Evolutionary conservation across 2,888 invertebrate species (phyloP).

Genomic region (Acrobasis consociella): DNA sequence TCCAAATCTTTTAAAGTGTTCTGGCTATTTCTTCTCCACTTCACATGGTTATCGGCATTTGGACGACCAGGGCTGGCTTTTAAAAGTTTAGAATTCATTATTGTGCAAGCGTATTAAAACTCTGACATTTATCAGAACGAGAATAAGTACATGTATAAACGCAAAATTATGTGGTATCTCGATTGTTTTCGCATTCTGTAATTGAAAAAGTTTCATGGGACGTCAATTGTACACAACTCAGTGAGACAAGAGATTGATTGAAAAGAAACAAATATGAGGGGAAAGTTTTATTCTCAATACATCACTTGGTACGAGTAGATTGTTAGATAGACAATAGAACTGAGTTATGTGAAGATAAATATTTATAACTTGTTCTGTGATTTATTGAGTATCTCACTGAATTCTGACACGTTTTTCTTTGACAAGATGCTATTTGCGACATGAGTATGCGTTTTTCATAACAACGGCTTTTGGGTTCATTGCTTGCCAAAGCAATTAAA

Average conservation of each 20-base stretch:
- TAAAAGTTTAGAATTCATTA: too few species aligned
- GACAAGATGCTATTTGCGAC: too few species aligned
- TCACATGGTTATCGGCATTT: too few species aligned
- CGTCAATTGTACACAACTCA: constrained; percentile 25
- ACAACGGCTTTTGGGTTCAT: too few species aligned
- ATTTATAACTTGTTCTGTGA: not conserved
- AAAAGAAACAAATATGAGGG: constrained; percentile 56
- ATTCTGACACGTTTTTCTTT: too few species aligned
- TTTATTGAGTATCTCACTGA: too few species aligned
- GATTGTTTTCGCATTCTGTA: constrained; percentile 32
- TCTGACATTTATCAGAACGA: not conserved
- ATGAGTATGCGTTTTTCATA: too few species aligned
- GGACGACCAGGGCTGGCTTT: too few species aligned
- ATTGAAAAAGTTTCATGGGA: constrained; percentile 24
- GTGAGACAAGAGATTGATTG: constrained; percentile 48
- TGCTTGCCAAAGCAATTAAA: too few species aligned
- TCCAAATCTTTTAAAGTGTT: too few species aligned
- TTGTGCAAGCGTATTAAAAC: too few species aligned
- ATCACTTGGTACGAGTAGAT: constrained; percentile 42
- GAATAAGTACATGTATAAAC: not conserved
- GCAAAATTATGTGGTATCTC: constrained; percentile 14
- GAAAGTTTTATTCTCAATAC: constrained; percentile 51
- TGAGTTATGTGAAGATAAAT: constrained; percentile 17
- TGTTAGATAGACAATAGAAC: constrained; percentile 21
- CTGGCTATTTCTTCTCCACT: too few species aligned